Percentiles rank a stretch among this genome's conserved stretches.
These are phyloP conservation scores for Fundulus diaphanus DNA, from an alignment of 2,797 vertebrate species.

Conservation along the genomic window DNA sequence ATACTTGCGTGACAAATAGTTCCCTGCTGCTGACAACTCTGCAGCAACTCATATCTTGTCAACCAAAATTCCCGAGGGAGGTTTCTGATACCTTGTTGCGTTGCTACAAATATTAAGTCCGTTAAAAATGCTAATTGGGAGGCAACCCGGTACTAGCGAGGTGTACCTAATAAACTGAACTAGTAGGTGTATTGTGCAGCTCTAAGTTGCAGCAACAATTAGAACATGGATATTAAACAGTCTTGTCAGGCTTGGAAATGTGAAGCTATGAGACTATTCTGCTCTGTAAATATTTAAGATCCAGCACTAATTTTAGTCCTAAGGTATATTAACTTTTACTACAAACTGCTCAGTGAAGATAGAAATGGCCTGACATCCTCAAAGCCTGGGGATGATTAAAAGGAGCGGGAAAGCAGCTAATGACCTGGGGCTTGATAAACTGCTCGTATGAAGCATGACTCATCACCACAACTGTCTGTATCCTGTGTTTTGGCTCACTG, in stretches of 20 bases:
- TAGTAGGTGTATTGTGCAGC: background rate
- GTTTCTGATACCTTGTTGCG: background rate
- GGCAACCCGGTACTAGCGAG: too few species aligned
- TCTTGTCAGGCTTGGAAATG: background rate
- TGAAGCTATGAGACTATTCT: background rate
- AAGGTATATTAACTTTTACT: background rate
- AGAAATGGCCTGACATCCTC: conserved; percentile 11
- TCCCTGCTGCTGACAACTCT: background rate
- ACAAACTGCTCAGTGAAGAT: background rate
- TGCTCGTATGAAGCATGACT: conserved; percentile 53
- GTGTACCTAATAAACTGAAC: too few species aligned
- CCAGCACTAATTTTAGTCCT: background rate
- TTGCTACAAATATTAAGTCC: background rate
- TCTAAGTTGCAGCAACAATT: background rate
- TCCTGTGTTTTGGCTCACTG: conserved; percentile 22
- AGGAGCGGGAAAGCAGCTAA: conserved; percentile 14
- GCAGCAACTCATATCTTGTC: background rate
- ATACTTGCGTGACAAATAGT: background rate
- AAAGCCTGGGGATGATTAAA: conserved; percentile 26
- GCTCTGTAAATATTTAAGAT: background rate
- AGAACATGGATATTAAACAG: background rate
- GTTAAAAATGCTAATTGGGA: background rate
- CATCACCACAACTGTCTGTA: conserved; percentile 43
- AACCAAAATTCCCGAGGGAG: background rate
- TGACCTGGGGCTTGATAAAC: conserved; percentile 30